Conservation (phyloP, 2,888 invertebrate species). For the Drosophila prolongata region DNA sequence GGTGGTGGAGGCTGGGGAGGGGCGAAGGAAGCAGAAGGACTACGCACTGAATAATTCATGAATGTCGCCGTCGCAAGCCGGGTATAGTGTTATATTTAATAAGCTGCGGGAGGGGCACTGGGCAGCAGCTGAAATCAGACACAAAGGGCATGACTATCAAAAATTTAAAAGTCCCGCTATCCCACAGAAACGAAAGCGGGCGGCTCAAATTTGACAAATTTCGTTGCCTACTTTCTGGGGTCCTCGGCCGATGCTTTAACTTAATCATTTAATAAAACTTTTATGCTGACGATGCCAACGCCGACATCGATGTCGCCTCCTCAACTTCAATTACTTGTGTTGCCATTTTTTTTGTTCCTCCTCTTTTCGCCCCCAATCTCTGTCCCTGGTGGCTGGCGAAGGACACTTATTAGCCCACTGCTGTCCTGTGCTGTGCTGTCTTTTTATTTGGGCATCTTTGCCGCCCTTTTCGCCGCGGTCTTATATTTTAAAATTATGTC, state of each 20-base stretch:
- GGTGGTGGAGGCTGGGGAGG: neutral
- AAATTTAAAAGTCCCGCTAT: conserved; percentile 66
- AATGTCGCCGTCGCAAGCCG: conserved; percentile 50
- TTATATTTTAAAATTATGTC: conserved; percentile 59
- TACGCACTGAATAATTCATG: conserved; percentile 76
- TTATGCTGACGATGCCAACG: conserved; percentile 65
- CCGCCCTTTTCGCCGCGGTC: conserved; percentile 17
- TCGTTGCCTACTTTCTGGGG: conserved; percentile 54
- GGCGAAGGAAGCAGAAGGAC: conserved; percentile 55
- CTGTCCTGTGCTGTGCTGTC: conserved; percentile 35
- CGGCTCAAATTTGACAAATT: conserved; percentile 63
- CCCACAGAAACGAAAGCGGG: conserved; percentile 24
- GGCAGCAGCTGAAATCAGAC: conserved; percentile 47
- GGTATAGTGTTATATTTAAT: conserved; percentile 69
- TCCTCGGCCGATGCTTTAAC: conserved; percentile 53
- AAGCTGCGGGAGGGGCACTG: conserved; percentile 46
- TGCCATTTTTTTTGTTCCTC: conserved; percentile 35
- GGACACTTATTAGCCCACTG: conserved; percentile 58
- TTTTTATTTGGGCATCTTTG: conserved; percentile 36
- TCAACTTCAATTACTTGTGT: conserved; percentile 55
- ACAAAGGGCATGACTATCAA: conserved; percentile 64
- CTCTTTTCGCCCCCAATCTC: neutral
- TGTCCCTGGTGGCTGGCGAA: conserved; percentile 39
- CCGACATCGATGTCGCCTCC: conserved; percentile 26
- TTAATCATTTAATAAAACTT: conserved; percentile 78